Conservation (phyloP, 1,140 invertebrate genomes). For the Panagrolaimus sp. region DNA sequence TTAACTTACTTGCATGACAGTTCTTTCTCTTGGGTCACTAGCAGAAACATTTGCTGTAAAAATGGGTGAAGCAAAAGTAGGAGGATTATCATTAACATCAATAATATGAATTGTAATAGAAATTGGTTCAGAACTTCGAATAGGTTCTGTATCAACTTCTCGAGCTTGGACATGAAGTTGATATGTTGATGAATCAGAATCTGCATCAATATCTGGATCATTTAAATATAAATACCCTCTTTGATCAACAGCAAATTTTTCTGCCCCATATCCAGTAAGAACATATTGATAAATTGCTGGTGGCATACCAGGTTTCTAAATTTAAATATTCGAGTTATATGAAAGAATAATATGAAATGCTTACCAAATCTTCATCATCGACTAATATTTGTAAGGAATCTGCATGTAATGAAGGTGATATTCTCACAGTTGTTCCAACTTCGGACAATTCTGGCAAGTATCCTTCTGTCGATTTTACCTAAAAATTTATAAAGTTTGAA, state of each 20-base stretch:
- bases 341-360: slow-evolving; percentile 16
- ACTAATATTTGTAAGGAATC: slow-evolving; percentile 55
- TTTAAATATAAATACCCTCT: slow-evolving; percentile 55
- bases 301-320: slow-evolving; percentile 54
- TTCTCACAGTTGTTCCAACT: slow-evolving; percentile 50
- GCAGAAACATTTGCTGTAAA: slow-evolving; percentile 55
- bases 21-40: slow-evolving; percentile 26
- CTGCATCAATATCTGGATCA: slow-evolving; percentile 38
- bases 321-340: slow-evolving; percentile 15
- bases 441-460: slow-evolving; percentile 48
- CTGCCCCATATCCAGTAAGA: slow-evolving; percentile 51
- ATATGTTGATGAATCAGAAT: slow-evolving; percentile 47
- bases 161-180: slow-evolving; percentile 50
- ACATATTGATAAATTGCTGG: slow-evolving; percentile 57
- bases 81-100: slow-evolving; percentile 48
- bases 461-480: slow-evolving; percentile 54
- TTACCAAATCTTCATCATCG: slow-evolving; percentile 51
- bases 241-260: slow-evolving; percentile 57
- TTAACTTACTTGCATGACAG: slow-evolving; percentile 4
- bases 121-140: slow-evolving; percentile 45
- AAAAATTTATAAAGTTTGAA: slow-evolving; percentile 13
- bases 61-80: slow-evolving; percentile 42
- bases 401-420: slow-evolving; percentile 35
- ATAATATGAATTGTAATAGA: slow-evolving; percentile 52
- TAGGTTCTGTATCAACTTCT: slow-evolving; percentile 53